Percentiles rank a stretch among this genome's conserved stretches.
Conservation (phyloP, 2,888 invertebrate species). For the Aricia artaxerxes region DNA sequence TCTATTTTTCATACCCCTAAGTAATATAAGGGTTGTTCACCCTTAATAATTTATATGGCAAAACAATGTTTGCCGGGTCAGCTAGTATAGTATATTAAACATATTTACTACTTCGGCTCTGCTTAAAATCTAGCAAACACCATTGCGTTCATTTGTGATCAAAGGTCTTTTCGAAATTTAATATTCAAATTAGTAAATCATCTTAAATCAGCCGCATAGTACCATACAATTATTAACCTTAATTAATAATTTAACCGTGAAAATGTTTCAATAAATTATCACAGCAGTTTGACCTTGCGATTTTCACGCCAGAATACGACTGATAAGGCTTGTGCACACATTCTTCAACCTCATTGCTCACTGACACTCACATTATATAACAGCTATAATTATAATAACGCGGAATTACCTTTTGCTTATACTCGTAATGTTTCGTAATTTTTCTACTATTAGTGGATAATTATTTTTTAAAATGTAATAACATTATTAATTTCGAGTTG, state of each 20-base stretch:
- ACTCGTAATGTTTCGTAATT: slow-evolving; percentile 2
- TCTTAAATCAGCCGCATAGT: too few relatives aligned
- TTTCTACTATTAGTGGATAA: background rate
- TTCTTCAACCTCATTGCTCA: slow-evolving; percentile 1
- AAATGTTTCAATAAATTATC: slow-evolving; percentile 2
- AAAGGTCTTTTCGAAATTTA: too few relatives aligned
- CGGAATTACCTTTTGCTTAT: slow-evolving; percentile 17
- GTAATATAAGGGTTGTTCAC: too few relatives aligned
- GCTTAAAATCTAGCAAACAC: too few relatives aligned
- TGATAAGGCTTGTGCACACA: slow-evolving; percentile 21
- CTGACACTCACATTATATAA: slow-evolving; percentile 16
- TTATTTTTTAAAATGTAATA: background rate
- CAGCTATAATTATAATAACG: slow-evolving; percentile 6
- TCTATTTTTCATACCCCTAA: too few relatives aligned
- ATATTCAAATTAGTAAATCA: too few relatives aligned
- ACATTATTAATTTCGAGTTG: background rate
- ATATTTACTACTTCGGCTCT: too few relatives aligned
- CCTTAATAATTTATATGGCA: too few relatives aligned
- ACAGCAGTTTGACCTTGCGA: slow-evolving; percentile 3
- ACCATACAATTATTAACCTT: too few relatives aligned
- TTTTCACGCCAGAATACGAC: slow-evolving; percentile 7
- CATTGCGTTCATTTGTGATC: too few relatives aligned
- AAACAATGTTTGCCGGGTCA: too few relatives aligned
- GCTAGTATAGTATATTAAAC: too few relatives aligned
- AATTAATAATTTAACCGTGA: background rate